phyloP scores from a whole-genome alignment of 92 coral and sea anemone genomes.

The Umimayanthus chanpuru region DNA sequence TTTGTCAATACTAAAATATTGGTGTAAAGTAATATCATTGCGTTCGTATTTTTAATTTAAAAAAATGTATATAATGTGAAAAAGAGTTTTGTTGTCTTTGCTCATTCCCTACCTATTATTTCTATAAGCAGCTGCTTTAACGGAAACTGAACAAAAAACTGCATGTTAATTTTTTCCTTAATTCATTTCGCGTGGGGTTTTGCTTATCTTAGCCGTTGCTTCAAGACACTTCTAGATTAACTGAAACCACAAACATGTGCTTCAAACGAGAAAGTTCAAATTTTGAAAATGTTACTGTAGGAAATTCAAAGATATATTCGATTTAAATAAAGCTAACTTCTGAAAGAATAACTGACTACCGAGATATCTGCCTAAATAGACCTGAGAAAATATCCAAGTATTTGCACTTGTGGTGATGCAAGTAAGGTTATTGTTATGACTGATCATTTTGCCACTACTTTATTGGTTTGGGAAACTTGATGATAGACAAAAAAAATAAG shows the following conservation, averaged over 20 bases:
- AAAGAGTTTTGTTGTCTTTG: not conserved
- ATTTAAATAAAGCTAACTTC: not conserved
- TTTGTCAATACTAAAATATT: not conserved
- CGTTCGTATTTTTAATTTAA: not conserved
- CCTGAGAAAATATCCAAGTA: not conserved
- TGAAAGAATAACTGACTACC: not conserved
- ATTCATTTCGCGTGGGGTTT: not conserved
- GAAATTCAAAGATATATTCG: not conserved
- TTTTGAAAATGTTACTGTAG: too few relatives aligned
- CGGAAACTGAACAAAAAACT: not conserved
- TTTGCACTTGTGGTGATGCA: constrained; percentile 2
- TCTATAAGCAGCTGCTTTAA: constrained; percentile 13
- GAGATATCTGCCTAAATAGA: not conserved
- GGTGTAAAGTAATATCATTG: not conserved
- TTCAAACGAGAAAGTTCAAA: not conserved
- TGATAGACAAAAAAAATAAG: not conserved
- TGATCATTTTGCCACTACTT: not conserved
- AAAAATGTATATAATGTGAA: not conserved
- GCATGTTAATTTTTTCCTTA: too few relatives aligned
- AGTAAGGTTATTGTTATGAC: not conserved
- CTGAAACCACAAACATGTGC: not conserved
- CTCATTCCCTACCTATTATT: not conserved
- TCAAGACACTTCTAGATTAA: not conserved
- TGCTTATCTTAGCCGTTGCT: too few relatives aligned
- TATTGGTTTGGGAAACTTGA: not conserved